A percentile compares a stretch with the other conserved stretches of the same genome.
phyloP scores from a whole-genome alignment of 2,888 invertebrate genomes.

The Agrilus cyanescens region DNA sequence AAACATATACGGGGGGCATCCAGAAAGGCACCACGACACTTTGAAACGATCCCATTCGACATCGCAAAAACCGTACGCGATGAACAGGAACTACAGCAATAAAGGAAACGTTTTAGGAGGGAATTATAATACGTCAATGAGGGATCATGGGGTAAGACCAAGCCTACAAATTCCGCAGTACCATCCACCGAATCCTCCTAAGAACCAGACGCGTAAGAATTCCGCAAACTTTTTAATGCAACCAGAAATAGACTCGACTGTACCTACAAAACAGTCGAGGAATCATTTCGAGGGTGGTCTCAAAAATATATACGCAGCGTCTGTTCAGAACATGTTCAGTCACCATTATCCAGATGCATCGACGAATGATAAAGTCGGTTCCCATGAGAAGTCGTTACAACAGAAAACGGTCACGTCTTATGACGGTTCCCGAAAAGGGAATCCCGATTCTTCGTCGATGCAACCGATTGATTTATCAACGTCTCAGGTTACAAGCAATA shows the following conservation, averaged over 20 bases:
- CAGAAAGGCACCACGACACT: slow-evolving; percentile 9
- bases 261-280: no score
- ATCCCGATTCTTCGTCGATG: slow-evolving; percentile 9
- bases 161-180: slow-evolving; percentile 27
- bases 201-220: slow-evolving; percentile 45
- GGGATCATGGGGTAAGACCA: slow-evolving; percentile 14
- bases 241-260: no score
- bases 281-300: no score
- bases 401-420: no score
- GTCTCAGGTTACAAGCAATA: no score
- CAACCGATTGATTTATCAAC: slow-evolving; percentile 35
- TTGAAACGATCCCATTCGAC: no score
- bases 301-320: no score
- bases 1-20: slow-evolving; percentile 16
- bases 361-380: no score
- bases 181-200: slow-evolving; percentile 22
- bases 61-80: slow-evolving; percentile 5
- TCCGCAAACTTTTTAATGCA: no score
- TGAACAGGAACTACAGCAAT: slow-evolving; percentile 15
- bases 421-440: not conserved
- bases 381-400: no score
- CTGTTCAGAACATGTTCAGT: no score
- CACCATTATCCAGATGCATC: no score
- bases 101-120: slow-evolving; percentile 16
- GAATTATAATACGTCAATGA: slow-evolving; percentile 17